Conservation (phyloP, 2,797 vertebrate species). For the Synaphobranchus kaupii region DNA sequence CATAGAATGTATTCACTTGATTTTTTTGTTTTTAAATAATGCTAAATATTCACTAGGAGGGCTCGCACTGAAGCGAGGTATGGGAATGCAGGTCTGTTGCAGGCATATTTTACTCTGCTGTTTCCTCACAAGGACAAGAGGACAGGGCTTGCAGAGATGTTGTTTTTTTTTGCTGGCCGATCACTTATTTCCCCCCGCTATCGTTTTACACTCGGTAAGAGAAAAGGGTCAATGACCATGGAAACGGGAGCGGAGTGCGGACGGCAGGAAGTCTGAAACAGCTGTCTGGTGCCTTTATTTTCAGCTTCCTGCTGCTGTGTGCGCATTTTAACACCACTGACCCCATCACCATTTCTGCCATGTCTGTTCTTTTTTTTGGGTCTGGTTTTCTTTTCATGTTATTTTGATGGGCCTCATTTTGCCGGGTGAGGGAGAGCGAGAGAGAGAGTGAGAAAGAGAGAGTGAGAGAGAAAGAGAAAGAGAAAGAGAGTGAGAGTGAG, state of each 20-base stretch:
- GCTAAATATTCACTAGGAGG: constrained; percentile 15
- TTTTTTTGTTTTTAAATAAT: constrained; percentile 41
- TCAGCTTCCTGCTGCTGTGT: constrained; percentile 21
- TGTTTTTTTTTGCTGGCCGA: constrained; percentile 1
- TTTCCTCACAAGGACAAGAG: constrained; percentile 7
- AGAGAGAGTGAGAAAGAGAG: background rate
- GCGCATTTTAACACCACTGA: background rate
- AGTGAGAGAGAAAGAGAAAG: constrained; percentile 1
- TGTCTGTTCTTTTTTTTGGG: background rate
- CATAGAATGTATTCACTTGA: constrained; percentile 30
- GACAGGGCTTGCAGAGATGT: background rate
- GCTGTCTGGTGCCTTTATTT: constrained; percentile 37
- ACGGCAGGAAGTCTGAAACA: constrained; percentile 38
- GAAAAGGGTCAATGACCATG: constrained; percentile 26
- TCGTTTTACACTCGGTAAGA: constrained; percentile 25
- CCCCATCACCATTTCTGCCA: background rate
- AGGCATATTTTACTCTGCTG: background rate
- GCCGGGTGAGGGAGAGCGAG: constrained; percentile 8
- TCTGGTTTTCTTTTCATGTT: background rate
- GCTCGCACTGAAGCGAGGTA: constrained; percentile 22
- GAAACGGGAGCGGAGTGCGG: constrained; percentile 26
- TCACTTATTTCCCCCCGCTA: constrained; percentile 13
- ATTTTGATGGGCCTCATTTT: background rate
- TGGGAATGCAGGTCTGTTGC: background rate
- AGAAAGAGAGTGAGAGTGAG: background rate